Evolutionary conservation across 2,113 vertebrate species (phyloP).

Genomic region (Columbina picui): DNA sequence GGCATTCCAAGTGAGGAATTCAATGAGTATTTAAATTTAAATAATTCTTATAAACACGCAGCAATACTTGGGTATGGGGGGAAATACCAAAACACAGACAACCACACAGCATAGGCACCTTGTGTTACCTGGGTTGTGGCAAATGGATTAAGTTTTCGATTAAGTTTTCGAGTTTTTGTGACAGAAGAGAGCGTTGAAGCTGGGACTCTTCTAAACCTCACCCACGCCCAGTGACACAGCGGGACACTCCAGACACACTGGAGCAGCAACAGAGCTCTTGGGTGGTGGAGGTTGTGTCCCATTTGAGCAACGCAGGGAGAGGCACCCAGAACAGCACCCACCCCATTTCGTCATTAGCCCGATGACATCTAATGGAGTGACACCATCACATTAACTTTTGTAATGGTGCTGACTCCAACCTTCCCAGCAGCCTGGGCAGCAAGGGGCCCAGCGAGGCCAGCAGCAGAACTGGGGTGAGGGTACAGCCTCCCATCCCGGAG

Average conservation of each 20-base stretch:
- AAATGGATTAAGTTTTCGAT: no score
- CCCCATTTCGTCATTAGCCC: accelerated
- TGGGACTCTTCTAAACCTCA: background rate
- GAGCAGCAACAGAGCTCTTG: background rate
- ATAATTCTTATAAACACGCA: background rate
- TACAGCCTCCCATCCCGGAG: background rate
- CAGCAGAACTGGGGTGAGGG: background rate
- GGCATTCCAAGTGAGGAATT: background rate
- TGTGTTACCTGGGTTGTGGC: accelerated
- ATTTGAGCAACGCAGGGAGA: background rate
- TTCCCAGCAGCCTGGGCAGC: background rate
- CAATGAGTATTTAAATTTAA: accelerated
- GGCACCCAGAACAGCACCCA: background rate
- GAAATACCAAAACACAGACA: background rate
- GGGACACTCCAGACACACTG: background rate
- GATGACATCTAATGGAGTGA: no score
- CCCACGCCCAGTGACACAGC: accelerated
- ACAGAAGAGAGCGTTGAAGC: background rate
- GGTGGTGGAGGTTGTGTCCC: background rate
- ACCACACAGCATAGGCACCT: accelerated
- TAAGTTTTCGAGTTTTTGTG: no score
- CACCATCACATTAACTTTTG: no score
- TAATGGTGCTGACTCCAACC: no score
- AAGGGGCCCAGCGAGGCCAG: background rate
- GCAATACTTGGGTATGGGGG: accelerated